phyloP scores from a whole-genome alignment of 2,113 vertebrate genomes.

The Seriola rivoliana region DNA sequence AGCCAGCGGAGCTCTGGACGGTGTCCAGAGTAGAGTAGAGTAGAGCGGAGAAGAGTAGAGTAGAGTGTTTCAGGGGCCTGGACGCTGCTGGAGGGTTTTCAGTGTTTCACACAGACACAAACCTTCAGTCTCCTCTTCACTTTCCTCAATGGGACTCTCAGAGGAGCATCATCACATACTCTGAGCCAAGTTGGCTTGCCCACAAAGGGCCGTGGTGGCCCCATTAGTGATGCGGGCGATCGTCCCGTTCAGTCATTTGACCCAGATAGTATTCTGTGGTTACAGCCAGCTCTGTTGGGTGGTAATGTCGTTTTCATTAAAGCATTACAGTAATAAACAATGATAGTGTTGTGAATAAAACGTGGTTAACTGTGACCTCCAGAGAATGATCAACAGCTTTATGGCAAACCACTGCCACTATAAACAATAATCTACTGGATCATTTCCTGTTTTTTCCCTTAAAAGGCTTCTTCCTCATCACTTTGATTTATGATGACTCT shows the following conservation, averaged over 20 bases:
- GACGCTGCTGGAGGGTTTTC: slow-evolving; percentile 29
- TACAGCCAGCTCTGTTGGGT: slow-evolving; percentile 14
- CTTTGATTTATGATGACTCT: not conserved
- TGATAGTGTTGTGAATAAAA: not conserved
- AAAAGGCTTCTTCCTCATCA: not conserved
- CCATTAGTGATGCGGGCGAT: slow-evolving; percentile 43
- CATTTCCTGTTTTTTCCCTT: not conserved
- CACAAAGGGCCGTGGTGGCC: slow-evolving; percentile 44
- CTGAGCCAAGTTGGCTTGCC: slow-evolving; percentile 68
- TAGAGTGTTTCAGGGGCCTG: slow-evolving; percentile 43
- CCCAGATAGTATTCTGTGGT: slow-evolving; percentile 60
- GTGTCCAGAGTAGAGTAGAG: slow-evolving; percentile 61
- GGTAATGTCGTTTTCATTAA: slow-evolving; percentile 27
- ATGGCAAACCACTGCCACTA: not conserved
- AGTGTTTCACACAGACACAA: slow-evolving; percentile 64
- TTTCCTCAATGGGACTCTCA: slow-evolving; percentile 58
- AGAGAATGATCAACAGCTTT: not conserved
- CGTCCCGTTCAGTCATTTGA: slow-evolving; percentile 47
- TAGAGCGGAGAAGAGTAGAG: slow-evolving; percentile 14
- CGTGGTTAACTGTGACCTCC: not conserved
- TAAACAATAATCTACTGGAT: not conserved
- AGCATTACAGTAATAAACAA: not conserved
- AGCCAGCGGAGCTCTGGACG: slow-evolving; percentile 41
- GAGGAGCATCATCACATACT: slow-evolving; percentile 54
- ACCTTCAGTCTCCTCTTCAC: slow-evolving; percentile 70